phyloP scores from a whole-genome alignment of 2,797 vertebrate species.

The Eulemur mongoz region DNA sequence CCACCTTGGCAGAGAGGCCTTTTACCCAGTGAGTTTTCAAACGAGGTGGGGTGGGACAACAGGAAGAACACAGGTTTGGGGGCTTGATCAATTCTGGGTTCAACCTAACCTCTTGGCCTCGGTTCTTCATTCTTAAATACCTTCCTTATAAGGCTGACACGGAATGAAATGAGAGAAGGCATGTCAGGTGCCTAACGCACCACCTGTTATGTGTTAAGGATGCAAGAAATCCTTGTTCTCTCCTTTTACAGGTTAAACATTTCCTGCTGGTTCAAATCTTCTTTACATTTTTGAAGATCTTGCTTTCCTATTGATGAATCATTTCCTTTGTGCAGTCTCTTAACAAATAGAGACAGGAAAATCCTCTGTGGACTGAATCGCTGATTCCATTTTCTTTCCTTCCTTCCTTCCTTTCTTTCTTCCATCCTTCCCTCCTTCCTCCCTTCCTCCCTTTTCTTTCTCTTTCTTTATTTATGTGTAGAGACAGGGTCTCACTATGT shows the following conservation, averaged over 20 bases:
- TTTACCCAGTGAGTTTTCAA: constrained; percentile 1
- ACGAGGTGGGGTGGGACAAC: not conserved
- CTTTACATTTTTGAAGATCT: not conserved
- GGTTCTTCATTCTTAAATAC: not conserved
- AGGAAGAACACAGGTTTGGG: not conserved
- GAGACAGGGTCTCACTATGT: not conserved
- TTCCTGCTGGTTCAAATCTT: not conserved
- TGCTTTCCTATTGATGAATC: not conserved
- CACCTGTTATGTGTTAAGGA: not conserved
- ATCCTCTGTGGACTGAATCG: not conserved
- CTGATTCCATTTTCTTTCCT: not conserved
- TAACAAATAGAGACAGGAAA: not conserved
- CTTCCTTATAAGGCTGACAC: not conserved
- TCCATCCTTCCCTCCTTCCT: too few species aligned
- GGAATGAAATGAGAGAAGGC: not conserved
- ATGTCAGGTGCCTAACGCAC: not conserved
- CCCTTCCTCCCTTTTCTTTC: too few species aligned
- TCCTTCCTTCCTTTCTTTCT: too few species aligned
- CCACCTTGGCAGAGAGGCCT: not conserved
- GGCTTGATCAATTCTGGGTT: not conserved
- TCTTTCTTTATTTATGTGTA: not conserved
- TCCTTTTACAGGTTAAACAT: not conserved
- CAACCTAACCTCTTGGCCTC: not conserved
- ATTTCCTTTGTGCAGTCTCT: not conserved
- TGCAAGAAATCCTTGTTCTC: not conserved